Base-by-base conservation (phyloP, 1,140 invertebrate genomes). In the Pachyrhynchus sulphureomaculatus region DNA sequence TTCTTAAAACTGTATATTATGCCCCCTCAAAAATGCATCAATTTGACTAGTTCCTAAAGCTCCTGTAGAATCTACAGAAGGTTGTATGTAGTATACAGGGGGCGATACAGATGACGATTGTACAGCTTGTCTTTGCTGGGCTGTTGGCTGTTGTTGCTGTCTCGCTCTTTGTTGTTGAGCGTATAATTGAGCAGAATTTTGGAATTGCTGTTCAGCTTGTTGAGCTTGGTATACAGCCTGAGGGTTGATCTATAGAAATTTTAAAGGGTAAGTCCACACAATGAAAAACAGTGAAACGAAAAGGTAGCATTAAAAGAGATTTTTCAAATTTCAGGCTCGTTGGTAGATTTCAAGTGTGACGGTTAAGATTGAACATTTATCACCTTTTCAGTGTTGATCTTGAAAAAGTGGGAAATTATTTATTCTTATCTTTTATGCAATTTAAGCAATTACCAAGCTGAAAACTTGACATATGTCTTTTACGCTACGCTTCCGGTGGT, bases 21-120 rank as follows among this genome's bases (percentile, higher is more conserved):
- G 85, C 33, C 86, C 86, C 73, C 88, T 81, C 34, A 92, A 82
- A 77, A 91, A 92, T 32, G 89, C 87, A 72, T 91, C 89, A 69
- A 92, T 90, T 71, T 90, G 89, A 24, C 80, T 78, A 2, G 83
- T 79, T 3, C 81, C 68, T 9, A 68, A 37, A 10, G 60, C 63
- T 15, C 56, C 63, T 20, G 36, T 55, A 41, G 80, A 77, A 2
- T 78, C 76, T n/a, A 73, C 8, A 52, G 77, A 68, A 0, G 83
- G 81, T 3, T 82, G 78, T 29, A 88, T 81, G 73, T 86, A 89
- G 71, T 89, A 89, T 72, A 84, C 88, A 21, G 79, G 78, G 62
- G 82, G 79, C 37, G 83, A 80, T 15, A 74, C 62, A 6, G 75
- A 76, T 54, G 71, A 72, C 18, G 78, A 77, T 3, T 77, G 73